These are phyloP conservation scores for Camptogramma bilineatum DNA, from an alignment of 2,888 invertebrate species.

Conservation along the genomic window DNA sequence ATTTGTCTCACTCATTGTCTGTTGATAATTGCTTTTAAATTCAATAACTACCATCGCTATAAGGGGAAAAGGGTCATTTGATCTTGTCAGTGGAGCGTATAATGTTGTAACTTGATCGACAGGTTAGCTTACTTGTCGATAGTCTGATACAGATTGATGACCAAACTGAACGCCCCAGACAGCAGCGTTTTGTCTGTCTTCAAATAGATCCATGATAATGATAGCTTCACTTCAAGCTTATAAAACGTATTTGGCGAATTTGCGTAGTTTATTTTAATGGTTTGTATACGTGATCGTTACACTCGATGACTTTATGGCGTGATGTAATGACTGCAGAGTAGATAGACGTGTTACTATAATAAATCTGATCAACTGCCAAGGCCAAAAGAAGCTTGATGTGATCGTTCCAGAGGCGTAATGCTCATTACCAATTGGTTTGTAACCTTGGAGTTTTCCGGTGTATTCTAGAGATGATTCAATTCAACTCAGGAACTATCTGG, in stretches of 20 bases:
- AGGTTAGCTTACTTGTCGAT: conserved; percentile 49
- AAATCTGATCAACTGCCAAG: conserved; percentile 60
- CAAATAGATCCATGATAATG: conserved; percentile 22
- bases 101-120: conserved; percentile 53
- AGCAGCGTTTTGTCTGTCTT: conserved; percentile 31
- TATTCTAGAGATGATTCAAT: conserved; percentile 32
- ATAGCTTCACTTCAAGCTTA: conserved; percentile 7
- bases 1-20: conserved; percentile 30
- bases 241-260: conserved; percentile 15
- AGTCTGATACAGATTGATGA: conserved; percentile 53
- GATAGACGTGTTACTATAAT: conserved; percentile 47
- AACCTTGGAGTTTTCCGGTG: conserved; percentile 38
- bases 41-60: conserved; percentile 52
- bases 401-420: conserved; percentile 43
- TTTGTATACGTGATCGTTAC: conserved; percentile 39
- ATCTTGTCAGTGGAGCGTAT: conserved; percentile 47
- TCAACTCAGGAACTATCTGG: conserved; percentile 10
- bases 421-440: conserved; percentile 35
- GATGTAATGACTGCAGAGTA: conserved; percentile 54
- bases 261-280: conserved; percentile 18
- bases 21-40: conserved; percentile 47
- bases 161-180: conserved; percentile 41
- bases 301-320: conserved; percentile 57
- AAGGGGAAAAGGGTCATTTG: conserved; percentile 51
- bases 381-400: conserved; percentile 52